Evolutionary conservation across 1,140 invertebrate species (phyloP).

Genomic region (Myzus persicae): DNA sequence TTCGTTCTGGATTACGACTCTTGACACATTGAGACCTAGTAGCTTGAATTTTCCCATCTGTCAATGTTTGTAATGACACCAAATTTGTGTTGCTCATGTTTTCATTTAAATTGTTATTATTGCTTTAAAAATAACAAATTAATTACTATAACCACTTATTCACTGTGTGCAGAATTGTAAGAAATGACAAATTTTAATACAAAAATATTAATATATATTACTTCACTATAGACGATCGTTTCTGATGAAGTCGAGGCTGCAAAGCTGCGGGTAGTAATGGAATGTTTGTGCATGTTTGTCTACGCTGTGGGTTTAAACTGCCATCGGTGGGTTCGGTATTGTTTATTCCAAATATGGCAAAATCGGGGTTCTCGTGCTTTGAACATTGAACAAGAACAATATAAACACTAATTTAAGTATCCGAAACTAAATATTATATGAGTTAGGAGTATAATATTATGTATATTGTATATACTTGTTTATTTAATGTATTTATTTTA

Average conservation of each 20-base stretch:
- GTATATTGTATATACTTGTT: neutral
- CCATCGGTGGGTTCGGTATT: constrained; percentile 5
- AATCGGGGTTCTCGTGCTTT: constrained; percentile 33
- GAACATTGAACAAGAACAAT: neutral
- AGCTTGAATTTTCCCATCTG: constrained; percentile 71
- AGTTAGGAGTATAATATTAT: neutral
- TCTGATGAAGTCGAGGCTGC: constrained; percentile 59
- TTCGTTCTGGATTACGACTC: constrained; percentile 78
- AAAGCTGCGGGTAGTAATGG: constrained; percentile 59
- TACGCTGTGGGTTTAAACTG: neutral
- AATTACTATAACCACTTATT: neutral
- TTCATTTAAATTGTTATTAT: constrained; percentile 24
- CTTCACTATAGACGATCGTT: constrained; percentile 53
- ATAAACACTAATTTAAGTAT: neutral
- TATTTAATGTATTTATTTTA: neutral
- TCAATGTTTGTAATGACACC: constrained; percentile 60
- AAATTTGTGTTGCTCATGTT: constrained; percentile 41
- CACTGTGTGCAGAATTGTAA: neutral
- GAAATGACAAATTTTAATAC: neutral
- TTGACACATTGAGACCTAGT: constrained; percentile 73
- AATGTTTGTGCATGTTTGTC: constrained; percentile 46
- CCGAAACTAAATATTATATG: neutral
- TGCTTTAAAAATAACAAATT: constrained; percentile 40
- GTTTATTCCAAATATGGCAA: constrained; percentile 29
- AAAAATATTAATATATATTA: neutral